These are phyloP conservation scores for Caenorhabditis tropicalis DNA, from an alignment of 1,140 invertebrate species.

Conservation along the genomic window DNA sequence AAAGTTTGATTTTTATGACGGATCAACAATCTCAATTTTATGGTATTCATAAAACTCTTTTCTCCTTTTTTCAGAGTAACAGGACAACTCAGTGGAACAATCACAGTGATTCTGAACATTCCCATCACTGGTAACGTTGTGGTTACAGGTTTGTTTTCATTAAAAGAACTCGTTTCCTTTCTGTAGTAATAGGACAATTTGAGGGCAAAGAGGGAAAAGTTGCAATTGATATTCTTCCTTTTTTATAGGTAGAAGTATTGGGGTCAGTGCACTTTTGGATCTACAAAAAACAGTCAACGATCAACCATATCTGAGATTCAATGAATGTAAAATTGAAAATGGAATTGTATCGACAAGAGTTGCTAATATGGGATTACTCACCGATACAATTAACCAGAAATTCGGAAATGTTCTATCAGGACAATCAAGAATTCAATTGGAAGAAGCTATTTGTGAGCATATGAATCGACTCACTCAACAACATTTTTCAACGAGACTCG, in stretches of 20 bases:
- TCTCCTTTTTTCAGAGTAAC: constrained; percentile 46
- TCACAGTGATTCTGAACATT: constrained; percentile 54
- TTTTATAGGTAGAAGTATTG: constrained; percentile 12
- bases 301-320: constrained; percentile 52
- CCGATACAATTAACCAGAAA: constrained; percentile 56
- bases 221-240: neutral
- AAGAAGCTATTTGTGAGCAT: constrained; percentile 51
- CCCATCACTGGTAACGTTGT: constrained; percentile 54
- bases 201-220: neutral
- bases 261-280: constrained; percentile 48
- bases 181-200: neutral
- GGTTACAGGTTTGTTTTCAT: constrained; percentile 46
- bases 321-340: constrained; percentile 50
- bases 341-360: constrained; percentile 55
- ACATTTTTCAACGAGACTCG: constrained; percentile 47
- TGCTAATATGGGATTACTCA: constrained; percentile 57
- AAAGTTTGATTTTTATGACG: neutral
- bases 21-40: too few species aligned
- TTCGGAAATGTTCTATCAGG: constrained; percentile 47
- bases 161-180: neutral
- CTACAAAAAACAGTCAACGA: constrained; percentile 54
- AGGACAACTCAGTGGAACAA: constrained; percentile 53
- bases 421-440: constrained; percentile 43
- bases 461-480: constrained; percentile 50
- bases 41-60: neutral